A percentile compares a stretch with the other conserved stretches of the same genome.
Evolutionary conservation across 2,888 invertebrate genomes (phyloP).

Genomic region (Automeris io): DNA sequence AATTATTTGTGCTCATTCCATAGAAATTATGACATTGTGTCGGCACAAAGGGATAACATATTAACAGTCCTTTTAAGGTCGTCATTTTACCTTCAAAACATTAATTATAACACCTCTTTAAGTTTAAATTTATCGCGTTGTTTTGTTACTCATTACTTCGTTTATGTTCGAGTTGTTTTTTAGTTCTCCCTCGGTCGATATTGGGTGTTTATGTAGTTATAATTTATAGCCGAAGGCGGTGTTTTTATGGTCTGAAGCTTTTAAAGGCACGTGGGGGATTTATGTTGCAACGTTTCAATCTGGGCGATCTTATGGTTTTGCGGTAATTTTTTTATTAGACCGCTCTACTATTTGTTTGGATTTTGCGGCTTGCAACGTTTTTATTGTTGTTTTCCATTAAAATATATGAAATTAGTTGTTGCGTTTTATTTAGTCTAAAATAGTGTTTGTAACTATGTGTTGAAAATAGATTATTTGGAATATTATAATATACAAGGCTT

Average conservation of each 20-base stretch:
- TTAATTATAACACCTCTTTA: slow-evolving; percentile 76
- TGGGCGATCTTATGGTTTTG: slow-evolving; percentile 49
- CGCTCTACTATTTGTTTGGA: slow-evolving; percentile 38
- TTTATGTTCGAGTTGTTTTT: slow-evolving; percentile 24
- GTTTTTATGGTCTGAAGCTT: slow-evolving; percentile 51
- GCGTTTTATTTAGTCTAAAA: too few relatives aligned
- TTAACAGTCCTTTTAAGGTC: slow-evolving; percentile 54
- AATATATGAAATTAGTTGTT: background rate
- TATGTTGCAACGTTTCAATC: slow-evolving; percentile 67
- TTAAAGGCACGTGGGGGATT: slow-evolving; percentile 63
- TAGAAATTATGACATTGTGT: slow-evolving; percentile 61
- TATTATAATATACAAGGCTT: too few relatives aligned
- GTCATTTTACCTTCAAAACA: slow-evolving; percentile 61
- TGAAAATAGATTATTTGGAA: too few relatives aligned
- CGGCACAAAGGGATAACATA: slow-evolving; percentile 56
- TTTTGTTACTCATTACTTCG: slow-evolving; percentile 64
- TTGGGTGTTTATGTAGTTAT: slow-evolving; percentile 63
- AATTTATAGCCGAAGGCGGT: slow-evolving; percentile 61
- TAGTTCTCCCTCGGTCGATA: slow-evolving; percentile 36
- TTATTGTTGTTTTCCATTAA: background rate
- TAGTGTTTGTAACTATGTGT: too few relatives aligned
- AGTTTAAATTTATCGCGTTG: slow-evolving; percentile 64
- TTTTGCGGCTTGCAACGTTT: slow-evolving; percentile 14
- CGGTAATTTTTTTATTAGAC: slow-evolving; percentile 33
- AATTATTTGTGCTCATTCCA: slow-evolving; percentile 46